phyloP scores from a whole-genome alignment of 2,113 vertebrate species.

The Athene cunicularia region DNA sequence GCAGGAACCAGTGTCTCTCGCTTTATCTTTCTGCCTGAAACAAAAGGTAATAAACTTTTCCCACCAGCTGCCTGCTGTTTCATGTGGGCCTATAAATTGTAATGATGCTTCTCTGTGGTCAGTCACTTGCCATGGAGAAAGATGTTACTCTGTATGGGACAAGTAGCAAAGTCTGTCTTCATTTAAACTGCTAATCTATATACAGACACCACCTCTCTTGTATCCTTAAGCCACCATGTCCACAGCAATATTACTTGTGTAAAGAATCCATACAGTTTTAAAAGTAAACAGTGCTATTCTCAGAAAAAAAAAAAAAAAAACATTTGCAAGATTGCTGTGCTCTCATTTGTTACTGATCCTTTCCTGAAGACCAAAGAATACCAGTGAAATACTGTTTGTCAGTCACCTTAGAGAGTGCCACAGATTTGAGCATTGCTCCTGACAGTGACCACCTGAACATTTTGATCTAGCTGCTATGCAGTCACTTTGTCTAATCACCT shows the following conservation, averaged over 20 bases:
- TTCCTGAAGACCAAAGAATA: background rate
- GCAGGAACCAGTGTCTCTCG: background rate
- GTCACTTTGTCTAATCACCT: background rate
- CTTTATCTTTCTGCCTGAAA: background rate
- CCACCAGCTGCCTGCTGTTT: background rate
- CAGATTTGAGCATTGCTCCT: background rate
- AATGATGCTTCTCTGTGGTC: background rate
- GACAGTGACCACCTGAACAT: fast-evolving
- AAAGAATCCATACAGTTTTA: background rate
- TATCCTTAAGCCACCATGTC: background rate
- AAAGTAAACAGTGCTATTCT: background rate
- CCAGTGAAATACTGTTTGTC: background rate
- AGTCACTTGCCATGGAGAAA: background rate
- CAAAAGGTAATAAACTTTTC: background rate
- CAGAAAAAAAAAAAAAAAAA: background rate
- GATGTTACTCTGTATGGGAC: too few species aligned
- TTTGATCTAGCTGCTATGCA: background rate
- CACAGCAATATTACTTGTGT: background rate
- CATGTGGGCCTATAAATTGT: background rate
- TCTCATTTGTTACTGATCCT: background rate
- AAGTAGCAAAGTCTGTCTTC: background rate
- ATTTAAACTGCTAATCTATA: background rate
- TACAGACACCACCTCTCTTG: background rate
- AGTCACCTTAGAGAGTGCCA: background rate
- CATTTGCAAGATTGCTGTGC: background rate